Conservation (phyloP, 1,140 invertebrate genomes). For the Trypoxylus dichotomus region DNA sequence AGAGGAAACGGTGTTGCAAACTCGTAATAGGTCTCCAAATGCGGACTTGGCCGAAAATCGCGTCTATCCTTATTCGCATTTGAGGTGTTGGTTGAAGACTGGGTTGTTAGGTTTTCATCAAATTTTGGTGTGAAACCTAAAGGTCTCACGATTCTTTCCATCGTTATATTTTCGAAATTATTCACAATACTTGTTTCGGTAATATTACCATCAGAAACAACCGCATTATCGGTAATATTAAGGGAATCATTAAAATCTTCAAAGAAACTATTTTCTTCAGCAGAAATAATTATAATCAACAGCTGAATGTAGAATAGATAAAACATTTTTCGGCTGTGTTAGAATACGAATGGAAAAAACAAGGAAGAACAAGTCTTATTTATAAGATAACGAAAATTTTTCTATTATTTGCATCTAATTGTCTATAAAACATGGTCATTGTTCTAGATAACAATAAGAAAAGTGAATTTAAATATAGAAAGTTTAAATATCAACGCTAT, state of each 20-base stretch:
- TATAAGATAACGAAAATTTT: constrained; percentile 13
- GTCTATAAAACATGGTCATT: constrained; percentile 25
- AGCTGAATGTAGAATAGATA: neutral
- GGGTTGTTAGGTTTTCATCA: neutral
- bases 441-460: constrained; percentile 17
- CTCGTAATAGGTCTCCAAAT: constrained; percentile 43
- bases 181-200: neutral
- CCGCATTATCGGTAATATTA: neutral
- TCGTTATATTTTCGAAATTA: constrained; percentile 15
- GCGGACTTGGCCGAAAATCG: constrained; percentile 46
- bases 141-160: constrained; percentile 26
- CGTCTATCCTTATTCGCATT: neutral
- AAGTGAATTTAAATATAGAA: neutral
- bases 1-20: constrained; percentile 45
- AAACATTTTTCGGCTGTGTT: neutral
- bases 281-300: neutral
- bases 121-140: neutral
- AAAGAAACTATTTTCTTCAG: constrained; percentile 17
- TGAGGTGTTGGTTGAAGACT: neutral
- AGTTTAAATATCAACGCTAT: neutral
- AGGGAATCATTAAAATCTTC: constrained; percentile 5
- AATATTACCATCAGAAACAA: neutral
- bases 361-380: neutral
- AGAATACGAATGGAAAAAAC: neutral
- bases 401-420: constrained; percentile 22